phyloP scores from a whole-genome alignment of 2,113 vertebrate species.

The Pristiophorus japonicus region DNA sequence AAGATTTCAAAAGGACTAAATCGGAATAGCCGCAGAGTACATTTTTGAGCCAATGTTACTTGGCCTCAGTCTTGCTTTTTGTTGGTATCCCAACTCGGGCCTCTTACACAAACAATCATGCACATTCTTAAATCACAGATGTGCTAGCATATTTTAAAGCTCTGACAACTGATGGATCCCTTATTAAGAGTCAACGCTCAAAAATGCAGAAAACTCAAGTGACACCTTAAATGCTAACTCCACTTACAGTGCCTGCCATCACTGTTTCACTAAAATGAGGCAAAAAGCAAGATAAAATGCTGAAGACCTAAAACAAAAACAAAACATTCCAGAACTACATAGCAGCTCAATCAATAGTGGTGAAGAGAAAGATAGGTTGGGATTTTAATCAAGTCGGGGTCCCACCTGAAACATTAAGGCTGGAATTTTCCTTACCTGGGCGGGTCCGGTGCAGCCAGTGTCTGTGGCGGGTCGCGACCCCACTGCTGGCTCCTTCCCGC shows the following conservation, averaged over 20 bases:
- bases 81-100: not conserved
- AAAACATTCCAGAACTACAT: not conserved
- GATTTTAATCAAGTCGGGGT: not conserved
- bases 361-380: not conserved
- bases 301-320: not conserved
- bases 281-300: not conserved
- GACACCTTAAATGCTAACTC: not conserved
- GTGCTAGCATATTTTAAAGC: not conserved
- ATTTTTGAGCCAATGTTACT: constrained; percentile 6
- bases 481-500: too few species aligned
- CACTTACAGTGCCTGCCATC: not conserved
- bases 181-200: not conserved
- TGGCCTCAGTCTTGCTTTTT: not conserved
- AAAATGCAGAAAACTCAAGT: not conserved
- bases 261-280: not conserved
- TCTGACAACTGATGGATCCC: not conserved
- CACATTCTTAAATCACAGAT: not conserved
- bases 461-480: too few species aligned
- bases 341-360: not conserved
- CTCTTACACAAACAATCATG: not conserved
- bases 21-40: not conserved
- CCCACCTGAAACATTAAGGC: not conserved
- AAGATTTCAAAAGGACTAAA: constrained; percentile 2
- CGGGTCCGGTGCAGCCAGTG: too few species aligned
- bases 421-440: too few species aligned